A percentile compares a stretch with the other conserved stretches of the same genome.
These are phyloP conservation scores for Calliphora vomitoria DNA, from an alignment of 2,888 invertebrate species.

Conservation along the genomic window DNA sequence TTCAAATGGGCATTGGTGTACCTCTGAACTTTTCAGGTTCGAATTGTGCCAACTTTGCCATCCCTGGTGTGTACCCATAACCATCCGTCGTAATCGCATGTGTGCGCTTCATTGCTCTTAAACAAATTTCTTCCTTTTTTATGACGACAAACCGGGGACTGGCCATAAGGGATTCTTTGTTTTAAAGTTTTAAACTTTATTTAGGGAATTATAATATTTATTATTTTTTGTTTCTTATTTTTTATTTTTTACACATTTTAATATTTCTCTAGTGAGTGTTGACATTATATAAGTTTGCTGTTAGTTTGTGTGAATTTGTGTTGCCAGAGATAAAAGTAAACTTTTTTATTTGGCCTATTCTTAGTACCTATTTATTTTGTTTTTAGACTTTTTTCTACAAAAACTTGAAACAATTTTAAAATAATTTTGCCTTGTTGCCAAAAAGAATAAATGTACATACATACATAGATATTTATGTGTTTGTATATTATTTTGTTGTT, in stretches of 20 bases:
- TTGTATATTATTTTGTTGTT: background rate
- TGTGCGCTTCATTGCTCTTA: constrained; percentile 51
- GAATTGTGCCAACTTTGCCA: too few relatives aligned
- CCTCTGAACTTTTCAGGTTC: too few relatives aligned
- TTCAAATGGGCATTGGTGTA: too few relatives aligned
- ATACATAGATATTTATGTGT: background rate
- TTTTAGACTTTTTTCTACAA: constrained; percentile 21
- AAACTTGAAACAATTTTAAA: constrained; percentile 63
- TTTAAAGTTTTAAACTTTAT: constrained; percentile 42
- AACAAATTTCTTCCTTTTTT: constrained; percentile 24
- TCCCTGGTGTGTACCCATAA: background rate
- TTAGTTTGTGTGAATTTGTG: constrained; percentile 6
- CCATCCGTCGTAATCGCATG: constrained; percentile 40
- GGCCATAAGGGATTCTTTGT: constrained; percentile 47
- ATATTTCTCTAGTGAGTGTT: constrained; percentile 52
- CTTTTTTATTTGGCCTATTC: constrained; percentile 36
- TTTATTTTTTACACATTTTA: constrained; percentile 9
- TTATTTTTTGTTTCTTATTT: constrained; percentile 26
- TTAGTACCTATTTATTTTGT: constrained; percentile 36
- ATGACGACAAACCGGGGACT: background rate
- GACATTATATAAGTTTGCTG: constrained; percentile 34
- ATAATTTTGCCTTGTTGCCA: constrained; percentile 46
- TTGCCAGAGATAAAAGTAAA: constrained; percentile 42
- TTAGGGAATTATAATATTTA: constrained; percentile 58
- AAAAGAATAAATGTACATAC: constrained; percentile 13